A percentile compares a stretch with the other conserved stretches of the same genome.
Conservation (phyloP, 2,888 invertebrate species). For the Drosophila multiciliata region DNA sequence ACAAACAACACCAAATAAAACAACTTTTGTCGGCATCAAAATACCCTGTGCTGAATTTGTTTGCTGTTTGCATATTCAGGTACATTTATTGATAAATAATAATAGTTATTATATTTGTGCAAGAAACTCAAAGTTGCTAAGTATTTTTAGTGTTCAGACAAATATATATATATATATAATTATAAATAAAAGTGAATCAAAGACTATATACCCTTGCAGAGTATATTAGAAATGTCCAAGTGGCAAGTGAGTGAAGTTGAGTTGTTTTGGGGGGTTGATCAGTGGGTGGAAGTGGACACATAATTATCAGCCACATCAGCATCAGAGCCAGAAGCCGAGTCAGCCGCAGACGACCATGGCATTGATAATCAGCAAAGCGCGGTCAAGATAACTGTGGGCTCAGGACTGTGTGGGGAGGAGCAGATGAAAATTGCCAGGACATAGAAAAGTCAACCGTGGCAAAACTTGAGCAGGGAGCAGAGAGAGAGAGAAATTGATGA, state of each 20-base stretch:
- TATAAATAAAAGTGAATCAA: neutral
- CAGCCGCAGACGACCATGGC: conserved; percentile 59
- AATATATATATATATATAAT: neutral
- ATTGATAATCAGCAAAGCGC: conserved; percentile 73
- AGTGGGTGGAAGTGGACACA: conserved; percentile 58
- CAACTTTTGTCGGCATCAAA: neutral
- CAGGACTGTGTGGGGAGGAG: neutral
- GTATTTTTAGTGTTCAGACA: neutral
- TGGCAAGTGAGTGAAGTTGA: conserved; percentile 3
- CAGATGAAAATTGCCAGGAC: conserved; percentile 31
- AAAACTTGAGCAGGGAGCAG: conserved; percentile 3
- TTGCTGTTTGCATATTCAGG: neutral
- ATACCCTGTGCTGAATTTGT: neutral
- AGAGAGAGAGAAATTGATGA: conserved; percentile 55
- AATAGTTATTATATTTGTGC: neutral
- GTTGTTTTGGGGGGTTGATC: neutral
- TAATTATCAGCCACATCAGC: conserved; percentile 79
- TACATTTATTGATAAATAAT: neutral
- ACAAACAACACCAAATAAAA: conserved; percentile 2
- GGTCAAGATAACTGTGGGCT: conserved; percentile 11
- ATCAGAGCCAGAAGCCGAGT: conserved; percentile 47
- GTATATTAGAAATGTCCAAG: conserved; percentile 34
- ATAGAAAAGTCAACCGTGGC: conserved; percentile 8
- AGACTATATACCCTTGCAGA: neutral
- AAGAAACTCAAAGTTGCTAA: neutral